phyloP scores from a whole-genome alignment of 2,113 vertebrate species.

The Tenebrosternarchus preto region DNA sequence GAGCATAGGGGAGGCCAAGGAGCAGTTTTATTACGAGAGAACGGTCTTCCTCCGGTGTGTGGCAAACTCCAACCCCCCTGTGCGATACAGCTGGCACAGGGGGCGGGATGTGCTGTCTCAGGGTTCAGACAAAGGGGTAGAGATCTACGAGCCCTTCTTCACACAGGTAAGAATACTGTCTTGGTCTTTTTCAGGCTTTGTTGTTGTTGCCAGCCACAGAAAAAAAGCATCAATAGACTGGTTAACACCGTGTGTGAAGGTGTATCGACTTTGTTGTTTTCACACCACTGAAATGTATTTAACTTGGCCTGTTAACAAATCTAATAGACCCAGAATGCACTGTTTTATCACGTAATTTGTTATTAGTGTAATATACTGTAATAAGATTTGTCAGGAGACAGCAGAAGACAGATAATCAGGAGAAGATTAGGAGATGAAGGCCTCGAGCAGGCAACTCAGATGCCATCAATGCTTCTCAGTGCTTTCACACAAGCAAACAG shows the following conservation, averaged over 20 bases:
- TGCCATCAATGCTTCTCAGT: background rate
- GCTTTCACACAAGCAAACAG: background rate
- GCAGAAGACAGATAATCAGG: constrained; percentile 36
- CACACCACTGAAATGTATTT: background rate
- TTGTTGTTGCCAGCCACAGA: background rate
- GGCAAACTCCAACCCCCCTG: constrained; percentile 94
- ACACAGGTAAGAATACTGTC: constrained; percentile 84
- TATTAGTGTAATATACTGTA: background rate
- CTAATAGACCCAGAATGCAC: background rate
- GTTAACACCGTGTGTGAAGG: background rate
- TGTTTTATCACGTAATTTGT: background rate
- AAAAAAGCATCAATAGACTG: background rate
- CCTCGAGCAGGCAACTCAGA: constrained; percentile 50
- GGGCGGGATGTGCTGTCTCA: constrained; percentile 92
- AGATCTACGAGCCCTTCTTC: constrained; percentile 99
- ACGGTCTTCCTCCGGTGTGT: constrained; percentile 96
- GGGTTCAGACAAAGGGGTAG: constrained; percentile 95
- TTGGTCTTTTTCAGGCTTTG: background rate
- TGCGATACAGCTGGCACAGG: constrained; percentile 96
- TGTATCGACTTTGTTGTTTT: constrained; percentile 11
- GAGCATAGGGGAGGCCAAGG: constrained; percentile 97
- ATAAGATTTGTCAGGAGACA: background rate
- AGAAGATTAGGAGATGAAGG: constrained; percentile 29
- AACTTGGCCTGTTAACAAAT: constrained; percentile 2
- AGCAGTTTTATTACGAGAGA: constrained; percentile 97